Base-by-base conservation (phyloP, 1,140 invertebrate genomes). In the Cotesia vestalis region DNA sequence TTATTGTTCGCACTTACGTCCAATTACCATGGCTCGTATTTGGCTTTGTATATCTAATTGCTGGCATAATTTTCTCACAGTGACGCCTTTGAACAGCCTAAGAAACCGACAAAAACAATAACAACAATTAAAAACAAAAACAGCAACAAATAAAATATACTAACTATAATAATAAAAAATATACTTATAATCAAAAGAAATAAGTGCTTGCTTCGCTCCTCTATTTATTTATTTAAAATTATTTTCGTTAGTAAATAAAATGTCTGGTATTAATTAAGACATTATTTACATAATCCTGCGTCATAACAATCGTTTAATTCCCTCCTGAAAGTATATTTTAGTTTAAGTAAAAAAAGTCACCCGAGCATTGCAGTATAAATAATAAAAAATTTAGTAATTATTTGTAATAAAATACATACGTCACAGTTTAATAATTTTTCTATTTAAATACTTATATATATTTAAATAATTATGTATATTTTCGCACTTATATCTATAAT, bases 281-380 rank as follows among this genome's bases (percentile, higher is more conserved):
- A 11, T 46, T 46, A 11, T 46, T 46, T 59, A 60, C 60, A 70
- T 70, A 70, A 70, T 63, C 60, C 40, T 63, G 69, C 69, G 69
- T 53, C 27, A 27, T 40, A 69, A 69, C 67, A 70, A 70, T 70
- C 69, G 36, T 57, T 66, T 59, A 64, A 12, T 64, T 46, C 17
- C 46, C 20, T 51, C 5, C 4, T 14, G n/a, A 51, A 64, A 5
- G 17, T 27, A 27, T 27, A 27, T 27, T 27, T 27, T 27, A 27
- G 27, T 27, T 27, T 27, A 3, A 27, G 27, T 27, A 27, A 27
- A 27, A 27, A 27, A 27, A 27, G 27, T 27, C 27, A 27, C 27
- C 27, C 3, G 27, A 27, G 3, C 27, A 27, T 27, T 6, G 5
- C 40, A 6, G 6, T 9, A 6, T 11, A 46, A 46, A 46, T 46